These are phyloP conservation scores for Acleris holmiana DNA, from an alignment of 2,888 invertebrate genomes.

Conservation along the genomic window DNA sequence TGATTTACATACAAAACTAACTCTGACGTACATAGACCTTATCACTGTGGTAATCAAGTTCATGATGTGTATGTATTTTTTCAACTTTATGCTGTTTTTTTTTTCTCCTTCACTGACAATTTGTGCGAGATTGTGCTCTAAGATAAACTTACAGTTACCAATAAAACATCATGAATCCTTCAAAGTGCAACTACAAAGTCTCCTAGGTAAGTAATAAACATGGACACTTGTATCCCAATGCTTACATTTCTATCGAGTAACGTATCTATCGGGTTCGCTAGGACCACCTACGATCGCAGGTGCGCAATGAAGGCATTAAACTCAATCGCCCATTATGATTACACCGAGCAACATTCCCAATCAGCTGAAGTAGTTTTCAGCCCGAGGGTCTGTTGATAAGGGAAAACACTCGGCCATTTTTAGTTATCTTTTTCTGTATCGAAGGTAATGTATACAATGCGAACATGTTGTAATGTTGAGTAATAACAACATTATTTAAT, in stretches of 20 bases:
- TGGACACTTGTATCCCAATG: neutral
- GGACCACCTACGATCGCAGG: slow-evolving; percentile 64
- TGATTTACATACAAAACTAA: too few relatives aligned
- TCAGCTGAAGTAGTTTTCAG: slow-evolving; percentile 61
- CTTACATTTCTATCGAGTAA: neutral
- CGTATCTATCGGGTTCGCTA: slow-evolving; percentile 6
- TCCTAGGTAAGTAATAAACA: neutral
- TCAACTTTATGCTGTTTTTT: too few relatives aligned
- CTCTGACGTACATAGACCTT: too few relatives aligned
- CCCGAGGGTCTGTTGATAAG: slow-evolving; percentile 30
- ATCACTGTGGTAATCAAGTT: too few relatives aligned
- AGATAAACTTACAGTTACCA: too few relatives aligned
- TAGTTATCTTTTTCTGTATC: slow-evolving; percentile 34
- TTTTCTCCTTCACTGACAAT: too few relatives aligned
- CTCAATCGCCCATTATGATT: slow-evolving; percentile 77
- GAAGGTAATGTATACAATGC: slow-evolving; percentile 13
- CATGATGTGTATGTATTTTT: too few relatives aligned
- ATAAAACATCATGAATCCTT: too few relatives aligned
- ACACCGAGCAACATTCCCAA: slow-evolving; percentile 71
- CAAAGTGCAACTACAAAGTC: too few relatives aligned
- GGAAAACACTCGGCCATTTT: slow-evolving; percentile 35
- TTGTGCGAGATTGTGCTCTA: too few relatives aligned
- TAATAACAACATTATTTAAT: neutral
- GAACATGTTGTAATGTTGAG: neutral
- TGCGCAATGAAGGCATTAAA: slow-evolving; percentile 80